Conservation (phyloP, 2,888 invertebrate species). For the Heliconius erato region DNA sequence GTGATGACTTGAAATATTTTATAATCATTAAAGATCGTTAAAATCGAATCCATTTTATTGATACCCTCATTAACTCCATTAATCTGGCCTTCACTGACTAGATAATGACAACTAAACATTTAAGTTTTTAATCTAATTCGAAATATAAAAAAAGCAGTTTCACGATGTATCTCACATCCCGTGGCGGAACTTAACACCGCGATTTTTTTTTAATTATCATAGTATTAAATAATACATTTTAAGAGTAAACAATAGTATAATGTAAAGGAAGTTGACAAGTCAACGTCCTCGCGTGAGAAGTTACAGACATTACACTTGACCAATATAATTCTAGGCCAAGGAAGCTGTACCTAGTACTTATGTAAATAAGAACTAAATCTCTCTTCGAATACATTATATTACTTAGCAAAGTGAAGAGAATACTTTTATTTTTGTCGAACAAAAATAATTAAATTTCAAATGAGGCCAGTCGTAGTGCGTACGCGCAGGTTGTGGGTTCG, state of each 20-base stretch:
- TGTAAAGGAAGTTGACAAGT: constrained; percentile 37
- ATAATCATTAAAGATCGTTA: not conserved
- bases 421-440: too few relatives aligned
- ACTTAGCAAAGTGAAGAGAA: not conserved
- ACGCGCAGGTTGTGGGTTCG: too few relatives aligned
- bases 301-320: constrained; percentile 41
- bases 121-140: not conserved
- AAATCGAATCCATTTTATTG: not conserved
- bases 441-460: too few relatives aligned
- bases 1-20: not conserved
- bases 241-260: too few relatives aligned
- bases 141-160: not conserved
- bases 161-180: not conserved
- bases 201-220: too few relatives aligned
- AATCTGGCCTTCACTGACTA: not conserved
- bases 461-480: too few relatives aligned
- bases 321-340: constrained; percentile 50
- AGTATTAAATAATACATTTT: too few relatives aligned
- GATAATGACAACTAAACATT: not conserved
- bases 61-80: not conserved
- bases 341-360: constrained; percentile 26
- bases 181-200: too few relatives aligned
- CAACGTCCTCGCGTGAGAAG: constrained; percentile 43
- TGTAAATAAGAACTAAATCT: constrained; percentile 5
- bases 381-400: not conserved